Evolutionary conservation across 2,888 invertebrate species (phyloP), one percentile per base, ranked within the genome.

Genomic region (Eurytoma adleriae): DNA sequence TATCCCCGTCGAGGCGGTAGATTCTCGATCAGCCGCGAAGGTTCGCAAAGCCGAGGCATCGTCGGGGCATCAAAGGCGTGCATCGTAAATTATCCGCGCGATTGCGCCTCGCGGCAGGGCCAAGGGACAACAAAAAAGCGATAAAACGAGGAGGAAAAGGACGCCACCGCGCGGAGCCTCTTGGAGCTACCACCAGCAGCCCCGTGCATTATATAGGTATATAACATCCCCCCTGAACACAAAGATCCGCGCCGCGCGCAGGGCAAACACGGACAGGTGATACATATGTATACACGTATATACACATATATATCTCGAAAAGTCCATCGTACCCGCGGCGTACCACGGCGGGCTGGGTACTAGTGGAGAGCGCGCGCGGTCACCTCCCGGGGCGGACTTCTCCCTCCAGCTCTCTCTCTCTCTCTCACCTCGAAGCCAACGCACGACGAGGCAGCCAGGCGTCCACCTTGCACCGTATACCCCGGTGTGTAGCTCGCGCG

Each of bases 291-390:
- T 12, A 64, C 14, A 52, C 30, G 30, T 20, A 24, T 14, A 64
- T 24, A 40, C 12, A 13, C 4, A 69, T 16, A 66, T 24, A 61
- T 75, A 67, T 79, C 79, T 80, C 80, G 80, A 77, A 77, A 80
- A 69, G 80, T 76, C 71, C 70, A 79, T 74, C 75, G 79, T 79
- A 69, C 79, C 67, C 80, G n/a, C 56, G n/a, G 61, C 74, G n/a
- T 24, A 12, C 40, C 40, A 40, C 40, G 40, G 40, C 27, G 54
- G 56, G 57, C 57, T 57, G 66, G n/a, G 48, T 5, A 24, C 7
- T 24, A 13, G 14, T 52, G 40, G 24, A 24, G 57, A 52, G 62
- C 69, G 64, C 40, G 40, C 64, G 64, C 64, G 64, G 40, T 40
- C 40, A 40, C 40, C 40, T 40, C 40, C 40, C 40, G 10, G 40